phyloP scores from a whole-genome alignment of 1,140 invertebrate species.

The Heliconius melpomene region DNA sequence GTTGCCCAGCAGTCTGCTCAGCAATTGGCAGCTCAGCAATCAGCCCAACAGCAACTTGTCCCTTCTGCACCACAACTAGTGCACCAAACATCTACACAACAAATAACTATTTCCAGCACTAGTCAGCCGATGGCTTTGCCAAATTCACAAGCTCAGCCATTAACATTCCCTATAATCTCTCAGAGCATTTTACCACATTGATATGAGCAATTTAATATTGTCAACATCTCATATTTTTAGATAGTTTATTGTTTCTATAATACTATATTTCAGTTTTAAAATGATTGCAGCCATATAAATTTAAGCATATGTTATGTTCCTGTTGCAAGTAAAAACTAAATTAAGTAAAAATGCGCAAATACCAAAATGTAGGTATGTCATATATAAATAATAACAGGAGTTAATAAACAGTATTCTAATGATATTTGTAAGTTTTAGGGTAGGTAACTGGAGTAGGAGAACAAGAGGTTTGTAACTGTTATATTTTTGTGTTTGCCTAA shows the following conservation, averaged over 20 bases:
- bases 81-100: conserved; percentile 74
- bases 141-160: conserved; percentile 71
- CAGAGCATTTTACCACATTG: conserved; percentile 76
- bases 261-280: not conserved
- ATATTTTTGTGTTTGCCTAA: not conserved
- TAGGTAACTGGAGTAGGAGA: not conserved
- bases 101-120: conserved; percentile 74
- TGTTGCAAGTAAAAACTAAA: not conserved
- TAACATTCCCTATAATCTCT: conserved; percentile 77
- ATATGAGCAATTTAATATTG: conserved; percentile 3
- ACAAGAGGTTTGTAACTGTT: not conserved
- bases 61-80: conserved; percentile 65
- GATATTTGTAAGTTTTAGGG: not conserved
- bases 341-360: not conserved
- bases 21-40: conserved; percentile 69
- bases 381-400: not conserved
- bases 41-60: conserved; percentile 64
- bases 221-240: conserved; percentile 1
- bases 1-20: conserved; percentile 69
- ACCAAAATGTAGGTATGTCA: not conserved
- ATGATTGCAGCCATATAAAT: not conserved
- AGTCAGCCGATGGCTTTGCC: conserved; percentile 74
- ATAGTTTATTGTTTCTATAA: not conserved
- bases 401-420: not conserved
- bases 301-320: not conserved